Conservation (phyloP, 2,888 invertebrate genomes). For the Pachydiplax longipennis region DNA sequence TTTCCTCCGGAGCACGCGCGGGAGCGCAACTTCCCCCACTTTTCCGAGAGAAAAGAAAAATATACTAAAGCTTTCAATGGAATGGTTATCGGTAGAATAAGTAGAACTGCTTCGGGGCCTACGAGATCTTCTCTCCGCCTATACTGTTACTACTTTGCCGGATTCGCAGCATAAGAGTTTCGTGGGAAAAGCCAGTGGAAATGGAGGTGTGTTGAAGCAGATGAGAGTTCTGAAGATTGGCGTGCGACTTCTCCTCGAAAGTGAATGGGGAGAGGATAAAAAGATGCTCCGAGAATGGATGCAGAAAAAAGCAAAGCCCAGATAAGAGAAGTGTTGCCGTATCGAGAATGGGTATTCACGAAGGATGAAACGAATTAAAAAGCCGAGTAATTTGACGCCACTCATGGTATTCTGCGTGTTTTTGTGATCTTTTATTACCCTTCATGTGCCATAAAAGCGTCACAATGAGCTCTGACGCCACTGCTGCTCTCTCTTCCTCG, state of each 20-base stretch:
- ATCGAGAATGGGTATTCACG: not conserved
- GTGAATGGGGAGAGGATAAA: not conserved
- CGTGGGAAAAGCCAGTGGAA: not conserved
- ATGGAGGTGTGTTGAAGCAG: not conserved
- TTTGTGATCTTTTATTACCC: not conserved
- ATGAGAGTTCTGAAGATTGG: not conserved
- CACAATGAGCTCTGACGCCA: not conserved
- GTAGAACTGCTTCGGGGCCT: not conserved
- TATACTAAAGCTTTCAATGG: not conserved
- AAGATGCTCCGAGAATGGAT: not conserved
- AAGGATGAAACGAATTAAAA: not conserved
- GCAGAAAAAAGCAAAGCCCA: not conserved
- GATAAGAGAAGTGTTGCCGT: not conserved
- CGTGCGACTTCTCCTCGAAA: not conserved
- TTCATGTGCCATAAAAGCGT: not conserved
- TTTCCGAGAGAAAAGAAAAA: not conserved
- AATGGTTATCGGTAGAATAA: not conserved
- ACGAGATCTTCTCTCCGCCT: not conserved
- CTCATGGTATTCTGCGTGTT: not conserved
- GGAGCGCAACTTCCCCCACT: not conserved
- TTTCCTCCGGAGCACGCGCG: not conserved
- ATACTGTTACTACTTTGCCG: not conserved
- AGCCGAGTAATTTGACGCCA: not conserved
- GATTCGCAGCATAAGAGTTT: not conserved
- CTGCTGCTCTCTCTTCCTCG: not conserved